A percentile compares a stretch with the other conserved stretches of the same genome.
phyloP scores from a whole-genome alignment of 2,113 vertebrate genomes.

The Castor canadensis region DNA sequence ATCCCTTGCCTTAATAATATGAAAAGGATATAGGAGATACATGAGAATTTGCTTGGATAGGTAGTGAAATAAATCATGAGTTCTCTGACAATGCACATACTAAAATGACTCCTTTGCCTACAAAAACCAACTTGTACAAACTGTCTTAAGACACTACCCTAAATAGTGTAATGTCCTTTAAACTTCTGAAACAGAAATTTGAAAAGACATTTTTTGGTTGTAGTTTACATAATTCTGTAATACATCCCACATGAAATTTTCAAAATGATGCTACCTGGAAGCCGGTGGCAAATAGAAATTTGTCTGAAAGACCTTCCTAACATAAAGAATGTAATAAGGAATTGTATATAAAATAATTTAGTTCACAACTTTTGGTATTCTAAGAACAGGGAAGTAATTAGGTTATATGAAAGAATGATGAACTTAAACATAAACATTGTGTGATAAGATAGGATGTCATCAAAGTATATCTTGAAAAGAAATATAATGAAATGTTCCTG shows the following conservation, averaged over 20 bases:
- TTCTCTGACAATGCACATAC: neutral
- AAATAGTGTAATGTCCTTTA: too few relatives aligned
- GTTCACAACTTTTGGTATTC: neutral
- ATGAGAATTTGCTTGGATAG: neutral
- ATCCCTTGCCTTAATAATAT: neutral
- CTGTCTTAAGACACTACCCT: neutral
- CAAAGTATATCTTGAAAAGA: neutral
- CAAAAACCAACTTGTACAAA: neutral
- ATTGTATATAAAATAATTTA: neutral
- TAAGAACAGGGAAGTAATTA: neutral
- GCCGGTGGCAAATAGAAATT: neutral
- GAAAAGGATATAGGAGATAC: neutral
- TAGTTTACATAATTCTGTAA: neutral
- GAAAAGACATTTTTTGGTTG: neutral
- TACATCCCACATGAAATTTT: neutral
- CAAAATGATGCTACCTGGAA: neutral
- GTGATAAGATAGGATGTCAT: neutral
- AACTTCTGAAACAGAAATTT: neutral
- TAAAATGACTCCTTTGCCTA: neutral
- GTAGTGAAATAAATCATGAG: neutral
- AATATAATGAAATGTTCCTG: neutral
- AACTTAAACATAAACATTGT: neutral
- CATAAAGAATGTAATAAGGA: neutral
- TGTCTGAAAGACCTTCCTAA: neutral
- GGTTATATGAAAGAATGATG: neutral